Evolutionary conservation across 2,113 vertebrate species (phyloP).

Genomic region (Prunella himalayana): DNA sequence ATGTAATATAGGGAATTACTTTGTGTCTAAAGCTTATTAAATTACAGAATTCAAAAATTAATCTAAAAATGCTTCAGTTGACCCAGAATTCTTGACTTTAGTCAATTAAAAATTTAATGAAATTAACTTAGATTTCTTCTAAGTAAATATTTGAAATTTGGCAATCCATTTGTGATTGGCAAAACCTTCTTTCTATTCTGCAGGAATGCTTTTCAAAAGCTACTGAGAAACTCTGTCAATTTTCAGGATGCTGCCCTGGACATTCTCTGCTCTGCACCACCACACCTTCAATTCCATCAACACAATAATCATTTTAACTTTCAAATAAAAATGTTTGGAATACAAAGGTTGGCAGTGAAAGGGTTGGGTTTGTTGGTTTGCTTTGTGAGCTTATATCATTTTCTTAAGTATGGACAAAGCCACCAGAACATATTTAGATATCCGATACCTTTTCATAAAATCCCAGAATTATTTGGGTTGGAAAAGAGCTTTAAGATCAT

Average conservation of each 20-base stretch:
- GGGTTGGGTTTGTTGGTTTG: neutral
- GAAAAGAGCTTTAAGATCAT: neutral
- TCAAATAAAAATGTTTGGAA: neutral
- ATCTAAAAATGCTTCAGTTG: neutral
- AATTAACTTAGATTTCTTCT: neutral
- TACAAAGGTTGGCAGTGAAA: neutral
- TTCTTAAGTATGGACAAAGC: neutral
- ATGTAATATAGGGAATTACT: neutral
- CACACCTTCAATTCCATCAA: accelerated
- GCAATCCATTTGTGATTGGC: neutral
- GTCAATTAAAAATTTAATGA: neutral
- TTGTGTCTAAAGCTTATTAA: neutral
- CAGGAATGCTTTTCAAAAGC: neutral
- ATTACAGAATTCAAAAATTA: neutral
- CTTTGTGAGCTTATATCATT: neutral
- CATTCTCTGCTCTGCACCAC: neutral
- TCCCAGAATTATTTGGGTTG: neutral
- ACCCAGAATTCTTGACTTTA: neutral
- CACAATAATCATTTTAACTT: neutral
- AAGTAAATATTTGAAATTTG: neutral
- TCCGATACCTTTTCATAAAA: neutral
- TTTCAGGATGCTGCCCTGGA: neutral
- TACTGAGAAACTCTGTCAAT: neutral
- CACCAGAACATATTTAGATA: neutral
- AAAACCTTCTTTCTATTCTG: neutral